Base-by-base conservation (phyloP, 2,888 invertebrate species). In the Anticlea derivata region DNA sequence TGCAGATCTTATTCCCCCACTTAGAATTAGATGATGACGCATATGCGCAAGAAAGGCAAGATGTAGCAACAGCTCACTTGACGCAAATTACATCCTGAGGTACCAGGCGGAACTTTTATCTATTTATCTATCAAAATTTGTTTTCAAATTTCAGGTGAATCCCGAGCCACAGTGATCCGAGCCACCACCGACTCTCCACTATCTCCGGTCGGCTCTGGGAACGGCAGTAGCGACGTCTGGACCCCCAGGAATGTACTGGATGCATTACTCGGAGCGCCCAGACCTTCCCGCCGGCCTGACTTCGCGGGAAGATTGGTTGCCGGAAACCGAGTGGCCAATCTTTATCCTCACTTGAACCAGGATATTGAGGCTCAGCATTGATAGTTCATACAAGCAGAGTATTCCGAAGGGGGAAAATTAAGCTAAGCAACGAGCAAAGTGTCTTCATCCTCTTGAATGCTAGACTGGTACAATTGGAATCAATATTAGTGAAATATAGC, bases 161-260 rank as follows among this genome's bases (percentile, higher is more conserved):
- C 80, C 44, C 76, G 90, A 5, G 87, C 86, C 0, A 81, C 83
- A 35, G 89, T 91, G 24, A 91, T 90, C 55, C 74, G 96, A 39
- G 95, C 96, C 1, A 96, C 96, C 0, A 96, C 96, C 0, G 97
- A 97, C 77, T 96, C 96, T 0, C 96, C 96, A 0, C 93, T 96
- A 79, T 97, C 97, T 0, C 96, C 96, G 0, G 95, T 95, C 0
- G 93, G 94, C 0, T 79, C 91, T 0, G 86, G 86, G 5, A 79
- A 73, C 41, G 89, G 57, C 7, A 45, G 61, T 4, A 60, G 73
- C 17, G 86, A 86, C 47, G 84, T 87, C 50, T 85, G 84, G 86
- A 81, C 88, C 7, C 83, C 90, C 5, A 60, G 93, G 50, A 91
- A 92, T 7, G 84, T 91, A 4, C 80, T 93, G 3, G 93, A 93